Evolutionary conservation across 2,888 invertebrate genomes (phyloP), one percentile per base, ranked within the genome.

Genomic region (Pterostichus niger): DNA sequence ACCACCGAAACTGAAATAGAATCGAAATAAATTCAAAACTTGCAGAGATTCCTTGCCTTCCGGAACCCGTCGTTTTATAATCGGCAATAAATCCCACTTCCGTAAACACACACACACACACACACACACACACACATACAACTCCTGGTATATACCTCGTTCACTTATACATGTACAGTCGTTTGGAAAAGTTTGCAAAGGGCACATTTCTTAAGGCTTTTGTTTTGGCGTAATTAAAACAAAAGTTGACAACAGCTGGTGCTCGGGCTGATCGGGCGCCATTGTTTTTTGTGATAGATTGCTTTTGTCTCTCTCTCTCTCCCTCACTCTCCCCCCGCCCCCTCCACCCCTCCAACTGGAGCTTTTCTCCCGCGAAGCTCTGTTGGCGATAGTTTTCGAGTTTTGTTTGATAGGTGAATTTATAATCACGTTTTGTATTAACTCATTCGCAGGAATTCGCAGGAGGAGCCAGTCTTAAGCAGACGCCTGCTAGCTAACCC

Each of bases 231-330:
- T 89, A 89, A 89, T 89, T 89, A 89, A 89, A 89, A 89, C 88
- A 89, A 89, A 89, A 89, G 88, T 88, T 88, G 88, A 88, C 88
- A 88, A 88, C 89, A 88, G 88, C 88, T 88, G 88, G 88, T 87
- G 87, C 85, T 85, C 68, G 68, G 40, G 68, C 40, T 71, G 64
- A 31, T 84, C 83, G 61, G 84, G 84, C 86, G 84, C 88, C 87
- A 88, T 89, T 89, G 89, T 89, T 89, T 89, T 89, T 89, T 89
- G 88, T 89, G 89, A 89, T 89, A 88, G 89, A 89, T 89, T 88
- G 88, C 89, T 88, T 88, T 76, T 88, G 88, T 89, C 88, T 88
- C 88, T n/a, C 52, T 15, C 10, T 10, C 54, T 11, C 9, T 17
- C 31, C 33, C 59, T 59, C 59, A 4, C 2, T 24, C 24, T 24